A percentile compares a stretch with the other conserved stretches of the same genome.
phyloP scores from a whole-genome alignment of 2,113 vertebrate genomes.

The Emydocephalus ijimae region DNA sequence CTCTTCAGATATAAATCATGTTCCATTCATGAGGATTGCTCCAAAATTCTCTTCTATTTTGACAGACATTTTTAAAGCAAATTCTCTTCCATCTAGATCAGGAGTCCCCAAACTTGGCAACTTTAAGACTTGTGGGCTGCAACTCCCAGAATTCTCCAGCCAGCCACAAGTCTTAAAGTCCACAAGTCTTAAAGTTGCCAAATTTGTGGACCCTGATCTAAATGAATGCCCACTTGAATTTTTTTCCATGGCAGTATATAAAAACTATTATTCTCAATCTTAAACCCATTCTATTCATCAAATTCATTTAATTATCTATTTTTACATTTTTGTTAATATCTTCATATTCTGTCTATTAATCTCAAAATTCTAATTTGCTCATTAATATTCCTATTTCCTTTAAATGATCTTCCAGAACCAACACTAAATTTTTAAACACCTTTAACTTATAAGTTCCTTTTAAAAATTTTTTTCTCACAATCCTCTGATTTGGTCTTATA shows the following conservation, averaged over 20 bases:
- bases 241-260: background rate
- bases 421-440: background rate
- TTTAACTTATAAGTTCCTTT: background rate
- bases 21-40: background rate
- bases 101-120: no score
- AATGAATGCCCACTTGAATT: background rate
- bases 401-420: background rate
- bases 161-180: no score
- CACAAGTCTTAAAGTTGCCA: no score
- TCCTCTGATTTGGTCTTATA: background rate
- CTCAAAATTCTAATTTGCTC: background rate
- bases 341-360: background rate
- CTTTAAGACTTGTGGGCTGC: no score
- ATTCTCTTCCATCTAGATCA: background rate
- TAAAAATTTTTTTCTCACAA: background rate
- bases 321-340: background rate
- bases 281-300: background rate
- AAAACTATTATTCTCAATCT: background rate
- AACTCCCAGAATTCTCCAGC: no score
- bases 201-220: no score
- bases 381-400: background rate
- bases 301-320: background rate
- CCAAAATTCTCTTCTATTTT: background rate
- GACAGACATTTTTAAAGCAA: background rate
- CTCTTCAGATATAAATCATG: background rate